phyloP scores from a whole-genome alignment of 2,888 invertebrate species.

The Caenorhabditis panamensis region DNA sequence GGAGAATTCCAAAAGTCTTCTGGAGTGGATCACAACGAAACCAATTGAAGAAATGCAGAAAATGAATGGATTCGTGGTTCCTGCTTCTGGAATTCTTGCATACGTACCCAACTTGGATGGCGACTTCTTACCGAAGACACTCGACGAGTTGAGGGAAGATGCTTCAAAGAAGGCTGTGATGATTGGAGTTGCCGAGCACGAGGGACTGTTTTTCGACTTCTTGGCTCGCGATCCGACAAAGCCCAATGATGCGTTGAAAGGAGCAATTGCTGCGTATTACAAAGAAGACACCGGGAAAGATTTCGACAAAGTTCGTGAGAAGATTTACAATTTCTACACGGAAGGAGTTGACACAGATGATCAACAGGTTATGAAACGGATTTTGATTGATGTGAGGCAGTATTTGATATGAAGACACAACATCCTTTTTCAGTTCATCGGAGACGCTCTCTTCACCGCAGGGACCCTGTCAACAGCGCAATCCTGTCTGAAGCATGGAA shows the following conservation, averaged over 20 bases:
- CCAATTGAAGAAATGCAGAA: constrained; percentile 17
- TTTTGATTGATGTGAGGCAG: constrained; percentile 45
- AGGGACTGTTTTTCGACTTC: constrained; percentile 39
- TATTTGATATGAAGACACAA: too few species aligned
- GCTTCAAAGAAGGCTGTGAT: constrained; percentile 41
- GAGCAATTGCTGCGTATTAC: not conserved
- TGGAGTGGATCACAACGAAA: constrained; percentile 48
- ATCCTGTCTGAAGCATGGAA: constrained; percentile 49
- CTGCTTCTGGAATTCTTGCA: constrained; percentile 44
- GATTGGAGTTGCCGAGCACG: constrained; percentile 38
- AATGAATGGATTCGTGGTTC: not conserved
- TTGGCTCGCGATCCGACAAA: not conserved
- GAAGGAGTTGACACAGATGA: constrained; percentile 46
- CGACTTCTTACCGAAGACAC: constrained; percentile 43
- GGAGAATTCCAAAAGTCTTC: constrained; percentile 25
- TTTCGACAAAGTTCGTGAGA: constrained; percentile 33
- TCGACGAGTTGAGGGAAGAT: constrained; percentile 51
- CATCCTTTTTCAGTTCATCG: constrained; percentile 61
- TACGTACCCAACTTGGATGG: constrained; percentile 71
- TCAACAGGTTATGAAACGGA: constrained; percentile 27
- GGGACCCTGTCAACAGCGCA: constrained; percentile 56
- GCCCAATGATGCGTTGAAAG: constrained; percentile 5
- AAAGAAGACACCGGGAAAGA: constrained; percentile 34
- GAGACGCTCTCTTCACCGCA: constrained; percentile 53
- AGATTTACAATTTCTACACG: constrained; percentile 52